Evolutionary conservation across 2,113 vertebrate species (phyloP).

Genomic region (Crotalus horridus): DNA sequence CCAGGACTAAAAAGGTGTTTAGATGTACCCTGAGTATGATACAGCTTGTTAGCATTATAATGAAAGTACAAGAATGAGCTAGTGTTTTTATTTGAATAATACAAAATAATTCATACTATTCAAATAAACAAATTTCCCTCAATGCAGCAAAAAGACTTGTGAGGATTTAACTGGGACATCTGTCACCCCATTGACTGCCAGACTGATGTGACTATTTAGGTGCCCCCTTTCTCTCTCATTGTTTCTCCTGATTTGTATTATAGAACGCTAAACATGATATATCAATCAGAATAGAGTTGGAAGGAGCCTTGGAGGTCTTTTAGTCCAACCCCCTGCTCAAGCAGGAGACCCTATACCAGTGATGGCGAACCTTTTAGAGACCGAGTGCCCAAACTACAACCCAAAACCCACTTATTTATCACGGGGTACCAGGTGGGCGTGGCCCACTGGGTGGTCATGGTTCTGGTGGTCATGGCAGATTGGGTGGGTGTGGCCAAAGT

Average conservation of each 20-base stretch:
- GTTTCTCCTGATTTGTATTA: slow-evolving; percentile 69
- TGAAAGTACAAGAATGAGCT: slow-evolving; percentile 2
- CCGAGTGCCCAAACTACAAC: no score
- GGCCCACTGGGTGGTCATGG: no score
- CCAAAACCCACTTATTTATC: no score
- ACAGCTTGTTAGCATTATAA: background rate
- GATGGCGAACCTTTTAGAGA: no score
- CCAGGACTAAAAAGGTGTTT: background rate
- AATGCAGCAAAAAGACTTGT: slow-evolving; percentile 29
- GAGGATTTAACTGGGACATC: slow-evolving; percentile 93
- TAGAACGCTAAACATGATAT: slow-evolving; percentile 11
- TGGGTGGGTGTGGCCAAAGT: no score
- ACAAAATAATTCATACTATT: background rate
- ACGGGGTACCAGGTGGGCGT: no score
- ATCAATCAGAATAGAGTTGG: background rate
- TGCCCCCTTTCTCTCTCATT: slow-evolving; percentile 98
- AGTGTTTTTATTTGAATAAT: slow-evolving; percentile 29
- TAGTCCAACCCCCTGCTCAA: background rate
- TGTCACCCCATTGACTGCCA: slow-evolving; percentile 93
- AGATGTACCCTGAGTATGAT: background rate
- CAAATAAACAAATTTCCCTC: slow-evolving; percentile 27
- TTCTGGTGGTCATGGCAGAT: no score
- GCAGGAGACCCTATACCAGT: background rate
- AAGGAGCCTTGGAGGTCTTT: background rate
- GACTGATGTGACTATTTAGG: slow-evolving; percentile 98